A percentile compares a stretch with the other conserved stretches of the same genome.
Evolutionary conservation across 2,888 invertebrate genomes (phyloP).

Genomic region (Cheilosia vernalis): DNA sequence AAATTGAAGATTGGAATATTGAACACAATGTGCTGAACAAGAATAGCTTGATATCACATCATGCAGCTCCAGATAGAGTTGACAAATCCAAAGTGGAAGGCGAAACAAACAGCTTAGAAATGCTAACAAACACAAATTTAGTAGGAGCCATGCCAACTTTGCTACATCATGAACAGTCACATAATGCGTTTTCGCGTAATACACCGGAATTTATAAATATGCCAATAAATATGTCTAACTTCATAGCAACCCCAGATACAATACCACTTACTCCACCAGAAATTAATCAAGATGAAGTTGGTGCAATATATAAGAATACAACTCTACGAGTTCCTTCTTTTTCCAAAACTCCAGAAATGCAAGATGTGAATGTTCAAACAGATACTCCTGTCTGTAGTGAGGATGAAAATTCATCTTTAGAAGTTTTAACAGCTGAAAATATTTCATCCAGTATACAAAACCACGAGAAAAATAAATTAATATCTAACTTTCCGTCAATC

Average conservation of each 20-base stretch:
- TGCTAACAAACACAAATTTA: slow-evolving; percentile 20
- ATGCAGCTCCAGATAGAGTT: background rate
- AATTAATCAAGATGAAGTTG: slow-evolving; percentile 1
- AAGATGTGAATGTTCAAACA: slow-evolving; percentile 93
- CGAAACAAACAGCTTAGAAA: slow-evolving; percentile 17
- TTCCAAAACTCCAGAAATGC: slow-evolving; percentile 85
- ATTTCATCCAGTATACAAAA: background rate
- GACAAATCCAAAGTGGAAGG: slow-evolving; percentile 32
- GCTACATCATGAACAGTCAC: slow-evolving; percentile 9
- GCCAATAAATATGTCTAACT: slow-evolving; percentile 27
- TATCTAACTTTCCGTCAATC: background rate
- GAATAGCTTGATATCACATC: background rate
- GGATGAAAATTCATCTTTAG: slow-evolving; percentile 84
- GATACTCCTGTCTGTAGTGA: slow-evolving; percentile 89
- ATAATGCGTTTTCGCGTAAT: slow-evolving; percentile 29
- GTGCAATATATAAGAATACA: slow-evolving; percentile 20
- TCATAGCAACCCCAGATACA: slow-evolving; percentile 3
- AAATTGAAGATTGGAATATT: slow-evolving; percentile 88
- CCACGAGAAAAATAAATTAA: slow-evolving; percentile 20
- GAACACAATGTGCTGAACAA: slow-evolving; percentile 37
- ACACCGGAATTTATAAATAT: slow-evolving; percentile 26
- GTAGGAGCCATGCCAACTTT: slow-evolving; percentile 7
- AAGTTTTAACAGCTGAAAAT: slow-evolving; percentile 11
- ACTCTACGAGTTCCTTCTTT: background rate
- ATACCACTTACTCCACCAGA: background rate